Evolutionary conservation across 2,888 invertebrate species (phyloP).

Genomic region (Scaptomyza cyrtandrae): DNA sequence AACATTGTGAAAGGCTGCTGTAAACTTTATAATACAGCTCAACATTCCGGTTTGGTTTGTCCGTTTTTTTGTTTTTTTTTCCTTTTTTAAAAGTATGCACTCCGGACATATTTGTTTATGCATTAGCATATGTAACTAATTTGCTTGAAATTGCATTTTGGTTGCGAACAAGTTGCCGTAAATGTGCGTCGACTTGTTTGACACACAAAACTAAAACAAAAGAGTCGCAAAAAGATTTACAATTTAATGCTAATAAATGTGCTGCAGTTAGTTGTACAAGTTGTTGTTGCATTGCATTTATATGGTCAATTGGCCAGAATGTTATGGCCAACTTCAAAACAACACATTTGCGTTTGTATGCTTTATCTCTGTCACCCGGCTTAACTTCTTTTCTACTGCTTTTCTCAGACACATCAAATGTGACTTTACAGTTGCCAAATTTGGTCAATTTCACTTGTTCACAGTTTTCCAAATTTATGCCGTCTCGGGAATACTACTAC

Average conservation of each 20-base stretch:
- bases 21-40: background rate
- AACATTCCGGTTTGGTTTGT: slow-evolving; percentile 10
- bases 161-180: slow-evolving; percentile 61
- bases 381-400: background rate
- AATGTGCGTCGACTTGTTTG: slow-evolving; percentile 51
- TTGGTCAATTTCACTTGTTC: slow-evolving; percentile 76
- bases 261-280: slow-evolving; percentile 14
- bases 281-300: slow-evolving; percentile 37
- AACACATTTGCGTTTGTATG: slow-evolving; percentile 61
- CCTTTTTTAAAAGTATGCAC: no score
- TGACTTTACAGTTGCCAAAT: slow-evolving; percentile 73
- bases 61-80: background rate
- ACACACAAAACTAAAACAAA: slow-evolving; percentile 12
- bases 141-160: slow-evolving; percentile 59
- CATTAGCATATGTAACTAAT: slow-evolving; percentile 53
- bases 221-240: slow-evolving; percentile 49
- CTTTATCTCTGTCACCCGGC: slow-evolving; percentile 52
- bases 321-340: slow-evolving; percentile 44
- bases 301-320: slow-evolving; percentile 77
- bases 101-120: slow-evolving; percentile 1
- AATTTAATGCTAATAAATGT: slow-evolving; percentile 67
- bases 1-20: slow-evolving; percentile 49
- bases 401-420: slow-evolving; percentile 17
- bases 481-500: slow-evolving; percentile 39
- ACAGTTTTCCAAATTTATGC: slow-evolving; percentile 53